Evolutionary conservation across 2,797 vertebrate genomes (phyloP).

Genomic region (Tenualosa ilisha): DNA sequence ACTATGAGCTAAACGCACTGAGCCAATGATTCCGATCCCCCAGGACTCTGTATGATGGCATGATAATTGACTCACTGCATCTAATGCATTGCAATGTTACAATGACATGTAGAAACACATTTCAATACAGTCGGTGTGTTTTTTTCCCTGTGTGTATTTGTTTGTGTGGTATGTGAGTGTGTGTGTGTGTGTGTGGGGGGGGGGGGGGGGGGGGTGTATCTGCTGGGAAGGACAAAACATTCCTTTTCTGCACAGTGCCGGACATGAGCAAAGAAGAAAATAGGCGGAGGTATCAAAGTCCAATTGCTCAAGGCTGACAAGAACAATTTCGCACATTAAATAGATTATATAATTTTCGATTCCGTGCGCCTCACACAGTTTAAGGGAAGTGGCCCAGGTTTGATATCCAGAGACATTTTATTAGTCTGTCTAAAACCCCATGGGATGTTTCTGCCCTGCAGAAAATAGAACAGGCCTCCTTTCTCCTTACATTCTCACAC

Average conservation of each 20-base stretch:
- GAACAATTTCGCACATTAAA: constrained; percentile 46
- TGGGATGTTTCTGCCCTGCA: constrained; percentile 37
- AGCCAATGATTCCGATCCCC: background rate
- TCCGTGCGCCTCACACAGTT: constrained; percentile 28
- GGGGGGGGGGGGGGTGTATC: background rate
- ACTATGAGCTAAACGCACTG: background rate
- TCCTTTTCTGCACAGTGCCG: constrained; percentile 9
- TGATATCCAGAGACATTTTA: constrained; percentile 47
- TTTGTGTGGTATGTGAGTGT: background rate
- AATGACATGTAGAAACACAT: background rate
- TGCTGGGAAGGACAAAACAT: background rate
- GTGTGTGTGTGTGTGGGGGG: background rate
- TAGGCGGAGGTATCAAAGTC: constrained; percentile 31
- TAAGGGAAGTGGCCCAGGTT: constrained; percentile 48
- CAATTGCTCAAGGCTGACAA: constrained; percentile 50
- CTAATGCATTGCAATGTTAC: constrained; percentile 10
- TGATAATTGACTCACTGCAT: background rate
- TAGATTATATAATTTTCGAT: constrained; percentile 48
- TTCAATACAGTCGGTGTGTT: background rate
- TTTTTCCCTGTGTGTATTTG: background rate
- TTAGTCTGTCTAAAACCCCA: constrained; percentile 42
- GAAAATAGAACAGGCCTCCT: constrained; percentile 36
- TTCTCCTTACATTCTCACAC: constrained; percentile 34
- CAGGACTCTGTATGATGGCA: background rate
- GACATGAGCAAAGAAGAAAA: constrained; percentile 25